These are phyloP conservation scores for Drosophila prostipennis DNA, from an alignment of 2,888 invertebrate genomes.

Conservation along the genomic window DNA sequence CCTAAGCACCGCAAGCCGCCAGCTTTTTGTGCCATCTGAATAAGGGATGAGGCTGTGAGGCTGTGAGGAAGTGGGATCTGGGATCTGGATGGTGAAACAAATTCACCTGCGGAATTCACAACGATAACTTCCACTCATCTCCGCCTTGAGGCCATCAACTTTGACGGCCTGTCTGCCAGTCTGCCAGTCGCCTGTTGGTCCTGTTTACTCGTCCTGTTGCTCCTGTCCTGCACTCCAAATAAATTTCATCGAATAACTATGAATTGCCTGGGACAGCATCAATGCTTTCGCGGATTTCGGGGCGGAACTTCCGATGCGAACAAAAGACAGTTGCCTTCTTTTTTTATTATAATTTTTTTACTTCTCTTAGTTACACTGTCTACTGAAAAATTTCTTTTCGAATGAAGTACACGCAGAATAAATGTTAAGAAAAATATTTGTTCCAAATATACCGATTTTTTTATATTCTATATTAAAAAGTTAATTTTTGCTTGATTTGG, in stretches of 20 bases:
- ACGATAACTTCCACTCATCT: constrained; percentile 42
- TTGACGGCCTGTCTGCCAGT: constrained; percentile 32
- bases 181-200: constrained; percentile 25
- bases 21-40: constrained; percentile 12
- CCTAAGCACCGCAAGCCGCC: constrained; percentile 24
- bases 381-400: not conserved
- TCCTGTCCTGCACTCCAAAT: constrained; percentile 11
- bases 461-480: no score
- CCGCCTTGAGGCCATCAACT: constrained; percentile 39
- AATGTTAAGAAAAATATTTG: no score
- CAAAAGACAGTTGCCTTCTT: not conserved
- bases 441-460: no score
- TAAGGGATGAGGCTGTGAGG: not conserved
- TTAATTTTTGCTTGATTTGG: no score
- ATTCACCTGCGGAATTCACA: constrained; percentile 64
- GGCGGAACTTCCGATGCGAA: not conserved
- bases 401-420: not conserved
- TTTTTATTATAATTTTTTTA: not conserved
- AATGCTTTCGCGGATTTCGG: not conserved
- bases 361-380: constrained; percentile 2
- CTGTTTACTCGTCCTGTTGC: constrained; percentile 19
- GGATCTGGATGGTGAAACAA: constrained; percentile 2
- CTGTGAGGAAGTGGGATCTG: not conserved
- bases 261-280: not conserved
- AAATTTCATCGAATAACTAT: not conserved